Conservation (phyloP, 2,797 vertebrate genomes). For the Neosilurus hyrtlii region DNA sequence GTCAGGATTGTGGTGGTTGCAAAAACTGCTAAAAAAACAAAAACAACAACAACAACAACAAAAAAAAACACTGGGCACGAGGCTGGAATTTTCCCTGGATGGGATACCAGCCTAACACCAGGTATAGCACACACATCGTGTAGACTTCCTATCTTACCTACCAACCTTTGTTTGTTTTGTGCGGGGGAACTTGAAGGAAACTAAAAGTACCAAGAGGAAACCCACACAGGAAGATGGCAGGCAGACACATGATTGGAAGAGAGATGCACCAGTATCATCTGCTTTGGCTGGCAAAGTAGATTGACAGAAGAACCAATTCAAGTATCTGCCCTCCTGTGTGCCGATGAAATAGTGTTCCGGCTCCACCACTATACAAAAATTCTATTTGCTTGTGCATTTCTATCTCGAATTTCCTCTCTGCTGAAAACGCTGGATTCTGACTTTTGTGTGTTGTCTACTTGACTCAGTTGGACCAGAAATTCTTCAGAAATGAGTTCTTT, state of each 20-base stretch:
- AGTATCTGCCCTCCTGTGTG: background rate
- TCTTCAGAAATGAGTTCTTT: background rate
- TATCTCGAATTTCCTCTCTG: no score
- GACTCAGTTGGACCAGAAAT: no score
- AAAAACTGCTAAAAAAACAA: no score
- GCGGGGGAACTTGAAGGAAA: background rate
- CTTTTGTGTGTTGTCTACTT: no score
- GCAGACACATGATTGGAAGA: background rate
- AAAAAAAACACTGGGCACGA: background rate
- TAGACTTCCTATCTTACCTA: background rate
- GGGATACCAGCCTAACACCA: background rate
- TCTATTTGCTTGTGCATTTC: background rate
- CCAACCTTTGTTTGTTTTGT: background rate
- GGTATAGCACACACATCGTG: background rate
- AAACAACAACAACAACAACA: no score
- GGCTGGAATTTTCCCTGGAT: background rate
- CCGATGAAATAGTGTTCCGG: background rate
- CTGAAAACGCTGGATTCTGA: no score
- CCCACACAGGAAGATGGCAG: background rate
- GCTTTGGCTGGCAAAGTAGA: background rate
- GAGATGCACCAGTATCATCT: background rate
- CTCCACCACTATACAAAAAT: background rate
- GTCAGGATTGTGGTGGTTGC: background rate
- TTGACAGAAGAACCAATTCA: background rate
- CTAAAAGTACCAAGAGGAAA: background rate